Conservation (phyloP, 1,140 invertebrate species). For the Drosophila nigromelanica region DNA sequence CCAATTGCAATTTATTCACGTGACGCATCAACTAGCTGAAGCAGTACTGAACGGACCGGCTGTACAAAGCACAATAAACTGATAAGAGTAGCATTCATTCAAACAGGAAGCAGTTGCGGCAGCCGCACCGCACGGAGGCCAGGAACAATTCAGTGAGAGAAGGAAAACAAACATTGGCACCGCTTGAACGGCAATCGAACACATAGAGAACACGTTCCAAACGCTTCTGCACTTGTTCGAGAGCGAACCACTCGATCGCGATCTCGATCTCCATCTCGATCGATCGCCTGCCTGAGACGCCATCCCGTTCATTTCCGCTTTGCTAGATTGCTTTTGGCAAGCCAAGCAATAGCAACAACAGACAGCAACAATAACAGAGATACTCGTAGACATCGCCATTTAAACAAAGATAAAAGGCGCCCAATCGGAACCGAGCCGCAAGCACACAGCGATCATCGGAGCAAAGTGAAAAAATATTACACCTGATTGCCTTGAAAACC, state of each 20-base stretch:
- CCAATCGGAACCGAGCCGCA: conserved; percentile 67
- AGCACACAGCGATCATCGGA: conserved; percentile 28
- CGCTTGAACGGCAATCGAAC: conserved; percentile 44
- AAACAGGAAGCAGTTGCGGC: conserved; percentile 60
- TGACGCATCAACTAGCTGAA: conserved; percentile 15
- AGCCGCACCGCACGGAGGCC: background rate
- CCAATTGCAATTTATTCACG: conserved; percentile 13
- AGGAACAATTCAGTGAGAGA: conserved; percentile 38
- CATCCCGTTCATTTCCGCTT: conserved; percentile 76
- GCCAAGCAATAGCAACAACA: conserved; percentile 26
- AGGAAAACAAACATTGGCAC: conserved; percentile 28
- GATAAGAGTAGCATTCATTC: conserved; percentile 58
- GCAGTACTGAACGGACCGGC: conserved; percentile 40
- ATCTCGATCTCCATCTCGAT: conserved; percentile 34
- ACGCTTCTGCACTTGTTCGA: conserved; percentile 67
- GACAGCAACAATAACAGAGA: conserved; percentile 15
- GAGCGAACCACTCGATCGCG: conserved; percentile 47
- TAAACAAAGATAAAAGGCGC: conserved; percentile 58
- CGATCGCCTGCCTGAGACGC: conserved; percentile 31
- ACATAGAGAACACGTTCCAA: conserved; percentile 54
- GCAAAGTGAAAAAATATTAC: conserved; percentile 63
- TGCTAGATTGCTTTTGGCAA: conserved; percentile 53
- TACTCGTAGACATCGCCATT: conserved; percentile 18
- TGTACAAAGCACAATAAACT: conserved; percentile 30
- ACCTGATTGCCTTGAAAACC: conserved; percentile 80